Conservation (phyloP, 2,797 vertebrate genomes). For the Sylvia borin region DNA sequence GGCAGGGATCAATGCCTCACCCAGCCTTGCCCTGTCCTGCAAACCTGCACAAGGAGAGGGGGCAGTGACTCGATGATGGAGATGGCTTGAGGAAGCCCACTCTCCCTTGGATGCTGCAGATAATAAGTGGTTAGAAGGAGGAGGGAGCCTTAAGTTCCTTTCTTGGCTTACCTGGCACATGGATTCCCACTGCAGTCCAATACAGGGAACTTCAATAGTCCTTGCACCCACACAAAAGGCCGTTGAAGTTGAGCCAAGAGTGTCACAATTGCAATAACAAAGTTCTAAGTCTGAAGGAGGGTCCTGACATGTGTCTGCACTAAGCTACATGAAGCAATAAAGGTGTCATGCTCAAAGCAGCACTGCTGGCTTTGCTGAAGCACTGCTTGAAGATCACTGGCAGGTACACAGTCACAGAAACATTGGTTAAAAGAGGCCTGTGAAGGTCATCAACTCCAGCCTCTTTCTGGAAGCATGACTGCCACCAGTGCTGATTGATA, state of each 20-base stretch:
- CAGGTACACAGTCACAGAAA: not conserved
- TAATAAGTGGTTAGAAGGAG: not conserved
- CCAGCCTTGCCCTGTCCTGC: not conserved
- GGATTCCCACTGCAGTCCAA: not conserved
- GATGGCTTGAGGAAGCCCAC: not conserved
- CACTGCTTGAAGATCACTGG: not conserved
- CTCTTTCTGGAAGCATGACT: not conserved
- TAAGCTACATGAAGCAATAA: not conserved
- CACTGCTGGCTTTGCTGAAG: not conserved
- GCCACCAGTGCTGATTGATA: fast-evolving
- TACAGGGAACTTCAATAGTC: not conserved
- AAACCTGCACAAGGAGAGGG: not conserved
- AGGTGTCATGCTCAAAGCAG: not conserved
- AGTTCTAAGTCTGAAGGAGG: not conserved
- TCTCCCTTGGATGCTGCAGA: not conserved
- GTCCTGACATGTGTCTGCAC: not conserved
- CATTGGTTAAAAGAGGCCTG: not conserved
- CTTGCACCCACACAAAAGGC: not conserved
- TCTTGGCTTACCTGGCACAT: not conserved
- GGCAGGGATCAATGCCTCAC: not conserved
- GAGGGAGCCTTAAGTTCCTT: not conserved
- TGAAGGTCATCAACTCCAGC: not conserved
- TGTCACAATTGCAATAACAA: not conserved
- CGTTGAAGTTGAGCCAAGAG: not conserved
- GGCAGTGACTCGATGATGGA: not conserved